A percentile compares a stretch with the other conserved stretches of the same genome.
These are phyloP conservation scores for Bos indicus DNA, from an alignment of 2,113 vertebrate genomes.

Conservation along the genomic window DNA sequence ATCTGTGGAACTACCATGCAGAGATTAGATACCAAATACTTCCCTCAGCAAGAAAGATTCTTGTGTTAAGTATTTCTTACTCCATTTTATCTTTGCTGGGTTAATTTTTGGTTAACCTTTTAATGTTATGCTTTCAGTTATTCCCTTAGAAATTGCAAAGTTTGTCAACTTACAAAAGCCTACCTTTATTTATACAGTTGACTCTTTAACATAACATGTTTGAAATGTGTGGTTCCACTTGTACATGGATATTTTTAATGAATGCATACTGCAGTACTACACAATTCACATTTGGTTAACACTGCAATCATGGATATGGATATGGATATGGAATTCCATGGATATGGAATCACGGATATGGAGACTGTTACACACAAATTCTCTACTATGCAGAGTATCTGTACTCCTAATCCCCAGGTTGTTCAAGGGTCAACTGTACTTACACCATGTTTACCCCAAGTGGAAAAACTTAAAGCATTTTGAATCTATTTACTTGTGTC, in stretches of 20 bases:
- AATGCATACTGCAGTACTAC: neutral
- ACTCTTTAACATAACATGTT: neutral
- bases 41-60: neutral
- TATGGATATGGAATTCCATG: too few species aligned
- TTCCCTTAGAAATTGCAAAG: neutral
- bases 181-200: neutral
- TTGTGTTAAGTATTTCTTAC: neutral
- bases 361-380: neutral
- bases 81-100: neutral
- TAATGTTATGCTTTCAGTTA: neutral
- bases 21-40: neutral
- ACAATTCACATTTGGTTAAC: neutral
- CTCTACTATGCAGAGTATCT: neutral
- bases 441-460: neutral
- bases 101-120: neutral
- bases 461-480: neutral
- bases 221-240: neutral
- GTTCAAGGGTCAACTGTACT: neutral
- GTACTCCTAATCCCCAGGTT: neutral
- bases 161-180: neutral
- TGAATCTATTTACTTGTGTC: neutral
- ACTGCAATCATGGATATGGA: neutral
- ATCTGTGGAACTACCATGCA: neutral
- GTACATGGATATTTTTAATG: neutral
- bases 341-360: neutral